Evolutionary conservation across 1,140 invertebrate genomes (phyloP).

Genomic region (Panulirus ornatus): DNA sequence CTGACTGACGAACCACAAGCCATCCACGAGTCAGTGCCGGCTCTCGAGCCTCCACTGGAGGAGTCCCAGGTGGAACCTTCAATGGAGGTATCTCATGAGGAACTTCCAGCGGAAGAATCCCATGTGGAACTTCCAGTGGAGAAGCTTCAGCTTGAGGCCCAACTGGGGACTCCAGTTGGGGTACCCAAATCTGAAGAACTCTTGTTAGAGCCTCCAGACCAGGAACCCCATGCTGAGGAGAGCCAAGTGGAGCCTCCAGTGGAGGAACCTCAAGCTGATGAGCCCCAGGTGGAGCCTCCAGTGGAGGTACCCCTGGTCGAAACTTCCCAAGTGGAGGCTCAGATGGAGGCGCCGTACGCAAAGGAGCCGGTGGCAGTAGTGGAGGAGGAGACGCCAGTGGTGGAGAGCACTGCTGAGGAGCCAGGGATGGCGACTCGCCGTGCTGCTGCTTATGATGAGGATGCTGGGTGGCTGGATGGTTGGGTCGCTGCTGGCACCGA

Average conservation of each 20-base stretch:
- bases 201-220: neutral
- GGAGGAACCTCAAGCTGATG: constrained; percentile 51
- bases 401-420: constrained; percentile 20
- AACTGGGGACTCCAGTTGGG: constrained; percentile 2
- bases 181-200: constrained; percentile 20
- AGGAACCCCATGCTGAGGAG: constrained; percentile 36
- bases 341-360: constrained; percentile 46
- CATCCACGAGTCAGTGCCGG: constrained; percentile 8
- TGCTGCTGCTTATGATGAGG: constrained; percentile 18
- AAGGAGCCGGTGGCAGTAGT: constrained; percentile 7
- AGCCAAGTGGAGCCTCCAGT: constrained; percentile 13
- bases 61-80: neutral
- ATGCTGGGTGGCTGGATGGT: constrained; percentile 48
- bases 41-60: constrained; percentile 53
- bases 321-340: constrained; percentile 47
- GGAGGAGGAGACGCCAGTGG: constrained; percentile 52
- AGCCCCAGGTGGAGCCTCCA: constrained; percentile 48
- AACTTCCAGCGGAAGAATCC: constrained; percentile 48
- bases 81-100: constrained; percentile 18
- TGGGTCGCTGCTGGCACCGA: constrained; percentile 32
- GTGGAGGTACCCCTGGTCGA: constrained; percentile 64
- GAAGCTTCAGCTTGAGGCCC: constrained; percentile 21
- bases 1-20: constrained; percentile 48
- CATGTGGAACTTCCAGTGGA: constrained; percentile 40
- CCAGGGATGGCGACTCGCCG: neutral